These are phyloP conservation scores for Cephus pulcher DNA, from an alignment of 2,888 invertebrate species.

Conservation along the genomic window DNA sequence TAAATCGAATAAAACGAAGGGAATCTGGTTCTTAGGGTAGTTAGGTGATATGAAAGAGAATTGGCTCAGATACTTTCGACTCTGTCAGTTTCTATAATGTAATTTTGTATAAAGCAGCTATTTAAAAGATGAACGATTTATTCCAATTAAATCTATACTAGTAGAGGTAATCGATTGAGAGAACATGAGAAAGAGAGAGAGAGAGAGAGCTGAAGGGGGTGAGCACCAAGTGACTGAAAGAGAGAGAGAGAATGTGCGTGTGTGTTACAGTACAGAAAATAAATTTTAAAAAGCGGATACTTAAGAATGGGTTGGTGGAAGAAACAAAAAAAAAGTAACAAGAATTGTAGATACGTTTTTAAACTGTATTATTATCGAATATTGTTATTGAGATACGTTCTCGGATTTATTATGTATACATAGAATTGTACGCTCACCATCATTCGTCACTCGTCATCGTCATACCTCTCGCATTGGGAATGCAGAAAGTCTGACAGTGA, in stretches of 20 bases:
- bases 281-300: constrained; percentile 8
- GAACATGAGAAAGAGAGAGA: constrained; percentile 21
- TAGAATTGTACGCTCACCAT: constrained; percentile 8
- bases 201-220: not conserved
- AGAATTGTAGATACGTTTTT: constrained; percentile 63
- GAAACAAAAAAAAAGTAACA: not conserved
- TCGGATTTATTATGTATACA: constrained; percentile 5
- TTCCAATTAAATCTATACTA: constrained; percentile 42
- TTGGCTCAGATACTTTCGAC: constrained; percentile 54
- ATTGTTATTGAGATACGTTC: constrained; percentile 38
- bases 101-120: constrained; percentile 65
- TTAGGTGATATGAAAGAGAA: constrained; percentile 47
- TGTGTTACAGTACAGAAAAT: not conserved
- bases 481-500: not conserved
- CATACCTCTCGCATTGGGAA: not conserved
- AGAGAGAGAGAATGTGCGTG: not conserved
- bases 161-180: constrained; percentile 4
- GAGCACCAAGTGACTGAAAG: not conserved
- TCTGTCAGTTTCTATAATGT: constrained; percentile 62
- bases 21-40: constrained; percentile 49
- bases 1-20: not conserved
- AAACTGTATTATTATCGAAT: constrained; percentile 52
- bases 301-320: constrained; percentile 40
- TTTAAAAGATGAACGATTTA: constrained; percentile 55
- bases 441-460: not conserved